A percentile compares a stretch with the other conserved stretches of the same genome.
These are phyloP conservation scores for Acanthornis magna DNA, from an alignment of 2,797 vertebrate genomes.

Conservation along the genomic window DNA sequence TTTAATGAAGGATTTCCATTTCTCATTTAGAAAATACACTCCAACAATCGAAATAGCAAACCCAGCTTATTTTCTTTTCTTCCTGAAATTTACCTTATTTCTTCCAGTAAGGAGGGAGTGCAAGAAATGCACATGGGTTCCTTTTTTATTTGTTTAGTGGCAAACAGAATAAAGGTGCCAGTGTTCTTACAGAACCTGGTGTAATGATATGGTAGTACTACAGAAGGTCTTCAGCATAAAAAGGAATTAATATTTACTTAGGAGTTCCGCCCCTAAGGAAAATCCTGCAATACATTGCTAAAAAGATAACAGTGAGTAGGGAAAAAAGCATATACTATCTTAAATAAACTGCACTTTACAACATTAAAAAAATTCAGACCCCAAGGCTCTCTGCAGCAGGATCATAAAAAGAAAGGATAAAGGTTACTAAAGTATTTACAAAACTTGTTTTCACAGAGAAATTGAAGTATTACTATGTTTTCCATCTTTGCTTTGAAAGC, in stretches of 20 bases:
- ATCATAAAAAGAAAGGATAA: background rate
- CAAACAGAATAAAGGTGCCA: background rate
- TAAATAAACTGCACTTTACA: slow-evolving; percentile 26
- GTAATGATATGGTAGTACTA: background rate
- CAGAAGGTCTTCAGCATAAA: background rate
- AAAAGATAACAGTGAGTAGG: background rate
- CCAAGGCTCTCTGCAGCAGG: background rate
- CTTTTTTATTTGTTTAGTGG: background rate
- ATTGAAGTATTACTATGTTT: background rate
- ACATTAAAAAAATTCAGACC: background rate
- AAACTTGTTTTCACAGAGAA: slow-evolving; percentile 7
- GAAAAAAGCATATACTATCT: background rate
- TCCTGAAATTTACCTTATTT: background rate
- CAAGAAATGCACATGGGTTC: background rate
- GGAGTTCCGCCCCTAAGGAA: background rate
- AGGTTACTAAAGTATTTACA: background rate
- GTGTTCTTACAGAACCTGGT: background rate
- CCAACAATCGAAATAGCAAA: background rate
- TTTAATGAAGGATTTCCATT: background rate
- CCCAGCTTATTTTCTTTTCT: background rate
- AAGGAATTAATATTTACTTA: background rate
- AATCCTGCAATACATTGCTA: background rate
- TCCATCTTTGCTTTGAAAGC: slow-evolving; percentile 18
- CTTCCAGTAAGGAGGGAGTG: background rate
- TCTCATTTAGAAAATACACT: background rate